Evolutionary conservation across 2,888 invertebrate genomes (phyloP).

Genomic region (Pristionchus exspectatus): DNA sequence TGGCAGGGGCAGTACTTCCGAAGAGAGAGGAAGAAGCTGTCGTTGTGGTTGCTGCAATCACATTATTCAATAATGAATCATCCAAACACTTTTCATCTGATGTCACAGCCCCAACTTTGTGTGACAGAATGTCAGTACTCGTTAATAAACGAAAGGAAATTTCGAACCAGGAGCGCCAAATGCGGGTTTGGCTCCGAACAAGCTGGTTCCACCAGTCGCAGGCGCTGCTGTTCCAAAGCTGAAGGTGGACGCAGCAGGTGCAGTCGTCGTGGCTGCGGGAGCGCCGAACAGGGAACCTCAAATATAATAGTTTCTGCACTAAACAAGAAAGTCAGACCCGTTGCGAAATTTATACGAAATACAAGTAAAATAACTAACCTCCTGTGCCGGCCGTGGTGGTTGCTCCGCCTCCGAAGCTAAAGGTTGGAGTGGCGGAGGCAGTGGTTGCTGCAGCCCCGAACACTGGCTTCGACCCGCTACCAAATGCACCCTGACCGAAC

Average conservation of each 20-base stretch:
- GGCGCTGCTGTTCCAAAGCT: background rate
- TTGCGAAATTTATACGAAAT: background rate
- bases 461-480: conserved; percentile 25
- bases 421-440: background rate
- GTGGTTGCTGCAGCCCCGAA: conserved; percentile 53
- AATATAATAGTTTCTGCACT: background rate
- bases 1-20: background rate
- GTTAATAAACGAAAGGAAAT: background rate
- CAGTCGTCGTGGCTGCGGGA: conserved; percentile 28
- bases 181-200: conserved; percentile 53
- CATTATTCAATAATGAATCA: background rate
- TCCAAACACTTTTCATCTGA: background rate
- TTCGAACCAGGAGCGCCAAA: conserved; percentile 41
- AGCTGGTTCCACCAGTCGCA: conserved; percentile 17
- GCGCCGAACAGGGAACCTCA: conserved; percentile 42
- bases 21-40: conserved; percentile 27
- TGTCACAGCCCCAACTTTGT: background rate
- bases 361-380: background rate
- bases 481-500: conserved; percentile 52
- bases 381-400: conserved; percentile 35
- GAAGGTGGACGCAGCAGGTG: conserved; percentile 1
- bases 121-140: too few relatives aligned
- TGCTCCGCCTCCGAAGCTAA: conserved; percentile 15
- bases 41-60: background rate
- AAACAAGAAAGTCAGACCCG: background rate